Percentiles rank a stretch among this genome's conserved stretches.
These are phyloP conservation scores for Hypsopygia costalis DNA, from an alignment of 2,888 invertebrate species.

Conservation along the genomic window DNA sequence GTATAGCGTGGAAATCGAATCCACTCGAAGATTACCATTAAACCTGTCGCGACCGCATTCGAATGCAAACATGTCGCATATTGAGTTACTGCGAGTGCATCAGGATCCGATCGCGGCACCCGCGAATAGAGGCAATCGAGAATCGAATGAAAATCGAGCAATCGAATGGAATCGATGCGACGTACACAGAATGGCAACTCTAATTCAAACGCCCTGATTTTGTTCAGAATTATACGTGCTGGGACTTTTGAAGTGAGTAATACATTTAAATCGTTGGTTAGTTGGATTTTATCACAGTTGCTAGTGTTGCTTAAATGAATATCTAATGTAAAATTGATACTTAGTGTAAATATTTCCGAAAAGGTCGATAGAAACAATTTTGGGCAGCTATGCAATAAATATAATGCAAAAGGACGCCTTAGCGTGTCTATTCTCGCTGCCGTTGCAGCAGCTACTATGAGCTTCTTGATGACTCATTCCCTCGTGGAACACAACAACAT, in stretches of 20 bases:
- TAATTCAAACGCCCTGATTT: conserved; percentile 21
- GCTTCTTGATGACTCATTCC: too few relatives aligned
- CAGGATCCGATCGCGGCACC: conserved; percentile 21
- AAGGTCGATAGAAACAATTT: too few relatives aligned
- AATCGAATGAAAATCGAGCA: conserved; percentile 52
- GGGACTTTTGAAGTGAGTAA: conserved; percentile 30
- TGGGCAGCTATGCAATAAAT: too few relatives aligned
- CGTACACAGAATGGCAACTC: conserved; percentile 25
- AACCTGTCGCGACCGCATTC: conserved; percentile 38
- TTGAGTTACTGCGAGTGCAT: conserved; percentile 40
- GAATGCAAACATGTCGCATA: conserved; percentile 49
- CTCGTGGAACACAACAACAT: too few relatives aligned
- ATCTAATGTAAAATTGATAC: too few relatives aligned
- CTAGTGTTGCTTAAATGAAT: too few relatives aligned
- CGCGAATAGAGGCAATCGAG: conserved; percentile 39
- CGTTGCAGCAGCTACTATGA: too few relatives aligned
- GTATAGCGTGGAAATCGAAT: conserved; percentile 19
- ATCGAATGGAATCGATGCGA: conserved; percentile 36
- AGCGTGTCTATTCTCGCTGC: too few relatives aligned
- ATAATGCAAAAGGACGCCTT: too few relatives aligned
- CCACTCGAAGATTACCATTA: conserved; percentile 31
- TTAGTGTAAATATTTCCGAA: too few relatives aligned
- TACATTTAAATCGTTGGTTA: neutral
- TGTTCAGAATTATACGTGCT: conserved; percentile 18
- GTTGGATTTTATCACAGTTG: too few relatives aligned